Conservation (phyloP, 2,797 vertebrate species). For the Strix occidentalis region DNA sequence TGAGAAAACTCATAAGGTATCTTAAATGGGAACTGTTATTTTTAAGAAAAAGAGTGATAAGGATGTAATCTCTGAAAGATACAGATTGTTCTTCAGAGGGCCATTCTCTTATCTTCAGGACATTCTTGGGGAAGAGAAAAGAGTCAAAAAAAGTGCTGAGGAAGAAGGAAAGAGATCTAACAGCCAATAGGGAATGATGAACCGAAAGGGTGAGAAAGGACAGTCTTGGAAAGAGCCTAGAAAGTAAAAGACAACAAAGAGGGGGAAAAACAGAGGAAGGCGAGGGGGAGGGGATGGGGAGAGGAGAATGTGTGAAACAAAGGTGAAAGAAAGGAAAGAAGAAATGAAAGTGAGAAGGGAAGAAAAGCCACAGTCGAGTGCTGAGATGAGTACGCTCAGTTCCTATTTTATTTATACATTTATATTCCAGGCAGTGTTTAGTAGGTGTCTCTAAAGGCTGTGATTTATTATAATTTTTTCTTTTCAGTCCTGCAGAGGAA, state of each 20-base stretch:
- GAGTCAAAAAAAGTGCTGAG: constrained; percentile 1
- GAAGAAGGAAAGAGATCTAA: constrained; percentile 53
- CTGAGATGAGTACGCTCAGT: neutral
- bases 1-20: neutral
- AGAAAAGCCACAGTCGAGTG: neutral
- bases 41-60: constrained; percentile 33
- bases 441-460: constrained; percentile 58
- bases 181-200: constrained; percentile 19
- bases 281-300: neutral
- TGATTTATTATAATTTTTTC: constrained; percentile 67
- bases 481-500: constrained; percentile 6
- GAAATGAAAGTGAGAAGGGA: constrained; percentile 29
- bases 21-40: neutral
- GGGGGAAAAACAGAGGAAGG: neutral
- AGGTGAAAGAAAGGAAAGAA: constrained; percentile 54
- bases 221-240: constrained; percentile 21
- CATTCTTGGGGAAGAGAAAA: constrained; percentile 48
- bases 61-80: constrained; percentile 12
- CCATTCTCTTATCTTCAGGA: constrained; percentile 27
- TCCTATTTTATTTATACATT: constrained; percentile 50
- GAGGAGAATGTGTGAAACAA: constrained; percentile 33
- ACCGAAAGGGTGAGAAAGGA: constrained; percentile 63
- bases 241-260: constrained; percentile 50
- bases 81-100: neutral
- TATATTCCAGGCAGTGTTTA: constrained; percentile 46